A percentile compares a stretch with the other conserved stretches of the same genome.
These are phyloP conservation scores for Kobus ellipsiprymnus DNA, from an alignment of 2,113 vertebrate genomes.

Conservation along the genomic window DNA sequence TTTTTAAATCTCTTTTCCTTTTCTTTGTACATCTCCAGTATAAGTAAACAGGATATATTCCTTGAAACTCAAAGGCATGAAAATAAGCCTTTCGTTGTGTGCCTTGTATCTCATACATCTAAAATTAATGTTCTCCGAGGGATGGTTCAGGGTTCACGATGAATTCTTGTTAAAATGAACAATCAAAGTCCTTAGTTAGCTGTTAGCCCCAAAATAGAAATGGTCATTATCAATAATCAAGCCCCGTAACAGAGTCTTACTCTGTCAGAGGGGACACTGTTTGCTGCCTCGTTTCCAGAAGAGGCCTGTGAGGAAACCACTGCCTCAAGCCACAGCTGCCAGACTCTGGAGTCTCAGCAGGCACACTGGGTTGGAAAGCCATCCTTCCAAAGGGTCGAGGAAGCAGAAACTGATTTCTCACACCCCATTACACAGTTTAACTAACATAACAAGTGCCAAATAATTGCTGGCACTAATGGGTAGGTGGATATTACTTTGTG, in stretches of 20 bases:
- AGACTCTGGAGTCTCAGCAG: neutral
- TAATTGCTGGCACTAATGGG: constrained; percentile 54
- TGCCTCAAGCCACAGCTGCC: constrained; percentile 29
- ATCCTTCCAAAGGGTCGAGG: constrained; percentile 57
- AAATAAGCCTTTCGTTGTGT: neutral
- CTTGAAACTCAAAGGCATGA: constrained; percentile 18
- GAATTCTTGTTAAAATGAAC: constrained; percentile 38
- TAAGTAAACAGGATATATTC: constrained; percentile 21
- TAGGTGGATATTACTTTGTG: constrained; percentile 58
- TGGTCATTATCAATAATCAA: constrained; percentile 38
- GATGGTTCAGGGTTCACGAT: constrained; percentile 31
- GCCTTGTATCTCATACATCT: neutral
- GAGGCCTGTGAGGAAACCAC: neutral
- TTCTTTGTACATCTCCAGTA: neutral
- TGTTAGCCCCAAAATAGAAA: constrained; percentile 55
- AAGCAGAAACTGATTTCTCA: constrained; percentile 69
- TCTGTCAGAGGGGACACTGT: neutral
- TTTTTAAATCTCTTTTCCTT: neutral
- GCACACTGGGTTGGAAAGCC: constrained; percentile 26
- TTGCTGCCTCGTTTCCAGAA: constrained; percentile 25
- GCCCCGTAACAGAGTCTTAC: neutral
- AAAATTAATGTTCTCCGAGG: constrained; percentile 27
- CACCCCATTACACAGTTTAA: constrained; percentile 64
- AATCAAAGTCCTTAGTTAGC: constrained; percentile 20
- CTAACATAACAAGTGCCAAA: constrained; percentile 66